These are phyloP conservation scores for Geococcyx californianus DNA, from an alignment of 2,113 vertebrate genomes.

Conservation along the genomic window DNA sequence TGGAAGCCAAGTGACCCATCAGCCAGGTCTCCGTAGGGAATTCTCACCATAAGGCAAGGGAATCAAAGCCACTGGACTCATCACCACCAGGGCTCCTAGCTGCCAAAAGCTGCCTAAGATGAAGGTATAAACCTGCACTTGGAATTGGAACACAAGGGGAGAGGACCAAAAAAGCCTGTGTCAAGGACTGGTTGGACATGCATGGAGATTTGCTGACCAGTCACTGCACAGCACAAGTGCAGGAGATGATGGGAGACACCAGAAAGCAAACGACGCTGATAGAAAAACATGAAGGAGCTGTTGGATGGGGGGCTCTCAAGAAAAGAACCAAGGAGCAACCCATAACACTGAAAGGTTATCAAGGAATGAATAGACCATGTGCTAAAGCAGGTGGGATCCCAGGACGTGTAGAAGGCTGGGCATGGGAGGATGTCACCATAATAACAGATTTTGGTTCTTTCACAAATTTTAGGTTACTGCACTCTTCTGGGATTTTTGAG, in stretches of 20 bases:
- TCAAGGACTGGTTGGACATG: not conserved
- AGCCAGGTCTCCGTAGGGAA: not conserved
- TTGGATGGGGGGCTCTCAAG: not conserved
- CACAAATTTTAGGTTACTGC: not conserved
- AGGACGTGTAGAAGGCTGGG: not conserved
- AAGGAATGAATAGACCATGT: accelerated
- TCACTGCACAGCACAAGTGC: not conserved
- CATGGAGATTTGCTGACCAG: accelerated
- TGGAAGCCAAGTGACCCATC: not conserved
- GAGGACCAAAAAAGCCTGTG: not conserved
- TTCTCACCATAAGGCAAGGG: not conserved
- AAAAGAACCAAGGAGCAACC: not conserved
- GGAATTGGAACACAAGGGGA: not conserved
- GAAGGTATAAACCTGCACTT: not conserved
- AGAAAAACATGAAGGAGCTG: not conserved
- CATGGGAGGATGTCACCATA: not conserved
- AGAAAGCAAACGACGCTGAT: accelerated
- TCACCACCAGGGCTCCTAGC: accelerated
- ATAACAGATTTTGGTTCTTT: no score
- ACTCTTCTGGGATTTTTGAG: not conserved
- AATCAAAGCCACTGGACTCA: not conserved
- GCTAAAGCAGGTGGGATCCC: not conserved
- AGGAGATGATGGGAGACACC: not conserved
- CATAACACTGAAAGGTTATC: accelerated
- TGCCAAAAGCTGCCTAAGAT: not conserved